Evolutionary conservation across 2,888 invertebrate species (phyloP), one percentile per base, ranked within the genome.

Genomic region (Pegoplata infirma): DNA sequence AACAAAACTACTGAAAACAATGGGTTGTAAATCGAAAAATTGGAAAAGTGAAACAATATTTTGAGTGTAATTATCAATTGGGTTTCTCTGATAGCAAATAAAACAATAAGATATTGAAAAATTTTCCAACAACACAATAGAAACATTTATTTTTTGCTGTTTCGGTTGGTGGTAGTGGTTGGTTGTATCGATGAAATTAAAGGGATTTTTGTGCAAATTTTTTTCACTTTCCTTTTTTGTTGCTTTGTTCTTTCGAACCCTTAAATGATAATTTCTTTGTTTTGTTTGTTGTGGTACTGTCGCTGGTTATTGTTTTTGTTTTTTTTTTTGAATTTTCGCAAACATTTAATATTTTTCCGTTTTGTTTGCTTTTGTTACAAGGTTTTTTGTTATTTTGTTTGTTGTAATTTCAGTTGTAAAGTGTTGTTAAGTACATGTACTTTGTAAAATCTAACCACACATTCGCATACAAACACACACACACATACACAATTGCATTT

Each of bases 21-120:
- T n/a, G n/a, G 36, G 36, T 40, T 5, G n/a, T n/a, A 40, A 40
- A 3, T n/a, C 12, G n/a, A 5, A 40, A 25, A 40, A 36, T 36
- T 36, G 49, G 5, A 7, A 51, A 23, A 51, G 51, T 21, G 12
- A 58, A 75, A 75, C 61, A 68, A 68, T 68, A 36, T 68, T 68
- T 75, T 32, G 56, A 75, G 61, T 68, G 75, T 63, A 75, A 75
- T 75, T 76, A 76, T 58, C 75, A 76, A 64, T 69, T 69, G 68
- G 75, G 56, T 69, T 69, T n/a, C n/a, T n/a, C n/a, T 36, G n/a
- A 40, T 40, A 28, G 63, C 68, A 55, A 73, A n/a, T n/a, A n/a
- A n/a, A 69, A 36, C 36, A 36, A 36, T 36, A 36, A n/a, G 36
- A n/a, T 40, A 40, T 40, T 40, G 36, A 12, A n/a, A 25, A 25